Evolutionary conservation across 2,888 invertebrate species (phyloP).

Genomic region (Hyalella azteca): DNA sequence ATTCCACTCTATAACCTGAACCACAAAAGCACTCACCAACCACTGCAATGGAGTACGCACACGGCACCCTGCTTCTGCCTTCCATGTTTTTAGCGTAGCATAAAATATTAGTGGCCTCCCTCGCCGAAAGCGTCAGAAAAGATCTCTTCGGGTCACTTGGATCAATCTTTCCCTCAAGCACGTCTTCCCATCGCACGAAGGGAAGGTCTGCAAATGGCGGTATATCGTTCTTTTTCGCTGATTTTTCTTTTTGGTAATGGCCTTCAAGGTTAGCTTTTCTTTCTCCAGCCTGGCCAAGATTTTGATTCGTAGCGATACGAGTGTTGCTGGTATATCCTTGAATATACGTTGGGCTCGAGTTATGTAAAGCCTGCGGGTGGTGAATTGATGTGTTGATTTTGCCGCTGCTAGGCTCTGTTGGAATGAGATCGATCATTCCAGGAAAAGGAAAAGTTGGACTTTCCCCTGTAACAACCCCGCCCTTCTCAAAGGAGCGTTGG

Average conservation of each 20-base stretch:
- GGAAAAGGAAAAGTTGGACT: conserved; percentile 22
- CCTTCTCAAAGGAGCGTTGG: conserved; percentile 24
- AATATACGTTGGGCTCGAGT: too few species aligned
- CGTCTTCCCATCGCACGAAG: conserved; percentile 6
- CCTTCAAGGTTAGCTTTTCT: background rate
- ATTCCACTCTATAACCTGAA: too few species aligned
- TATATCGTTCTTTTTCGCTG: conserved; percentile 1
- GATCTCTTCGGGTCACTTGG: conserved; percentile 22
- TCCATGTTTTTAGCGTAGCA: conserved; percentile 40
- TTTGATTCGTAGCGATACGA: background rate
- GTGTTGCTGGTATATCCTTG: too few species aligned
- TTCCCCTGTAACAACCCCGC: conserved; percentile 16
- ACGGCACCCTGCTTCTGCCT: conserved; percentile 39
- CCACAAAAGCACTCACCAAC: conserved; percentile 33
- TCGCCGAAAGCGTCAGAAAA: conserved; percentile 14
- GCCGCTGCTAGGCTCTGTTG: conserved; percentile 11
- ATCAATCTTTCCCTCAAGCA: conserved; percentile 30
- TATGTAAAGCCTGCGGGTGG: background rate
- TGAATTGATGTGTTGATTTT: background rate
- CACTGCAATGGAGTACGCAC: conserved; percentile 31
- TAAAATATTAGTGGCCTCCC: conserved; percentile 19
- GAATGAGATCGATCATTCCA: conserved; percentile 8
- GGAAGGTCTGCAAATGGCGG: conserved; percentile 23
- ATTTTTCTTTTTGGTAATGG: background rate
- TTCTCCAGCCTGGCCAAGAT: too few species aligned